Conservation (phyloP, 2,888 invertebrate species). For the Ormia ochracea region DNA sequence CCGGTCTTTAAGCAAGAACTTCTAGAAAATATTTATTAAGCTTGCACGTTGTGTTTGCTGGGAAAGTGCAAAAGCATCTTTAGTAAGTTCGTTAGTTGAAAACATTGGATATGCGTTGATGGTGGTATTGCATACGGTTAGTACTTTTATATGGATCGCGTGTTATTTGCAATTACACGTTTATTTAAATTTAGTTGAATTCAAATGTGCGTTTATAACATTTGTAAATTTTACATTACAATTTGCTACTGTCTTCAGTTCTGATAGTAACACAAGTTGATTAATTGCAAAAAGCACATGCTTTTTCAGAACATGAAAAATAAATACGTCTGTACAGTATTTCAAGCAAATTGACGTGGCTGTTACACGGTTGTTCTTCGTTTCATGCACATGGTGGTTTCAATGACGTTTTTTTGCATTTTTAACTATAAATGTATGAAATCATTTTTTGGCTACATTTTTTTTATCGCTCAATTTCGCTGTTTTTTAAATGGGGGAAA, state of each 20-base stretch:
- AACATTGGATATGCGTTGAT: not conserved
- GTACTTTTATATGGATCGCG: constrained; percentile 52
- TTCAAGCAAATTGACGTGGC: no score
- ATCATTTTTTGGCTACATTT: no score
- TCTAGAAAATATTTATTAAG: no score
- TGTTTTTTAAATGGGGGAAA: no score
- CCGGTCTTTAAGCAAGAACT: no score
- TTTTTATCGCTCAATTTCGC: no score
- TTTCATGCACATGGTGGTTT: no score
- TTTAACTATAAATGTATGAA: no score
- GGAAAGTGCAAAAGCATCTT: constrained; percentile 27
- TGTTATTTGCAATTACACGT: constrained; percentile 59
- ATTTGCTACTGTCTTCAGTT: constrained; percentile 62
- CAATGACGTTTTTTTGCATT: no score
- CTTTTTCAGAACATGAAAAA: no score
- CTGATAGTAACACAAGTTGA: constrained; percentile 57
- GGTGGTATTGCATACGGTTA: constrained; percentile 8
- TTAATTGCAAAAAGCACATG: constrained; percentile 58
- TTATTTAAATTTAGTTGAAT: constrained; percentile 62
- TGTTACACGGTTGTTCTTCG: no score
- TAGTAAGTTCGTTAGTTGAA: not conserved
- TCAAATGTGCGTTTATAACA: constrained; percentile 61
- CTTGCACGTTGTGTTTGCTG: not conserved
- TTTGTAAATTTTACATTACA: constrained; percentile 56
- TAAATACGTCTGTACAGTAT: no score